Evolutionary conservation across 2,113 vertebrate genomes (phyloP), one percentile per base, ranked within the genome.

Genomic region (Atractosteus spatula): DNA sequence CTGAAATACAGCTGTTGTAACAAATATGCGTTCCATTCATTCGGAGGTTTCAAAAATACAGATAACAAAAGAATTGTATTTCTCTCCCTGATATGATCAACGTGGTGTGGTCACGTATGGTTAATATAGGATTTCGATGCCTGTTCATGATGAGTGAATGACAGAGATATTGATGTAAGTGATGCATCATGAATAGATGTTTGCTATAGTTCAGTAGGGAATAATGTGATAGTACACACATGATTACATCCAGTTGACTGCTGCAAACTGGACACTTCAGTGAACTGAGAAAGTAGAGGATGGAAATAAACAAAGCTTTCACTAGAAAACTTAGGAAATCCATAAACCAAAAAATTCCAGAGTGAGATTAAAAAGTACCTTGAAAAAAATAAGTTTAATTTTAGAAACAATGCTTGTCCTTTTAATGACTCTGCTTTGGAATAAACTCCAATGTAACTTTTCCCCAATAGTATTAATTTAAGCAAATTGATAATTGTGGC

Each of bases 341-440:
- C 83, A 84, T 87, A 85, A 89, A 88, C 82, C 85, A 81, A 81
- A 74, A 83, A 78, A 82, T 76, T 87, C 80, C 85, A 82, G 82
- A 89, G 87, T 83, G 77, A 76, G 73, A 76, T 73, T 72, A 84
- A 80, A 87, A 85, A 69, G 74, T 75, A 89, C 80, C 47, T 2
- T 7, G 10, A 51, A 51, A 51, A 51, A 10, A 51, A 10, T 51
- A 0, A 1, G 10, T 10, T 51, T 51, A 51, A 51, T 51, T 51
- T 51, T 10, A 51, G 5, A 10, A 51, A 51, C 47, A 7, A 51
- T 51, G 10, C 10, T 51, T 51, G 5, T 51, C 47, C 47, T 7
- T 29, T 51, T 51, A 51, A 51, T 51, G 47, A 51, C 47, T 7
- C 47, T 51, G 88, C 75, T 73, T 84, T 83, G 89, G 89, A 90